Conservation (phyloP, 1,140 invertebrate species). For the Geopemphigus sp. region DNA sequence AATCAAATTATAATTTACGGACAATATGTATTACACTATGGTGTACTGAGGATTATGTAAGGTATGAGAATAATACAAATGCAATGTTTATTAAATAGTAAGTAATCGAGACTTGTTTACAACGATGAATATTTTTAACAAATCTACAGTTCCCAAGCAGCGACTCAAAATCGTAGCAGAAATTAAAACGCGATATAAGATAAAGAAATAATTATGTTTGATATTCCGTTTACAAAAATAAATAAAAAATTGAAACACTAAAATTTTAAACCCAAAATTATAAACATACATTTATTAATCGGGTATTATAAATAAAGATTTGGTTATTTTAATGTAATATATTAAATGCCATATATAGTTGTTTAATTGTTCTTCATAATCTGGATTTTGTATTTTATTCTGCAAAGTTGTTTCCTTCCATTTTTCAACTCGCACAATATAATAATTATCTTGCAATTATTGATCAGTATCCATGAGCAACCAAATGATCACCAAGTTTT, state of each 20-base stretch:
- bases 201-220: slow-evolving; percentile 44
- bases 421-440: slow-evolving; percentile 6
- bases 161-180: slow-evolving; percentile 22
- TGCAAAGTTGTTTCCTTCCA: neutral
- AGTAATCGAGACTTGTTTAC: slow-evolving; percentile 7
- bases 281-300: slow-evolving; percentile 10
- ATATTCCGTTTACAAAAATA: slow-evolving; percentile 38
- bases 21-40: neutral
- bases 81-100: slow-evolving; percentile 1
- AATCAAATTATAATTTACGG: slow-evolving; percentile 8
- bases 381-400: slow-evolving; percentile 27
- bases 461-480: slow-evolving; percentile 87
- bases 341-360: slow-evolving; percentile 45
- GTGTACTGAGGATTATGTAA: neutral
- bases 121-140: slow-evolving; percentile 31
- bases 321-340: slow-evolving; percentile 42
- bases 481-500: slow-evolving; percentile 93
- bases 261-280: slow-evolving; percentile 38
- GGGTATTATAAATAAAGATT: slow-evolving; percentile 28
- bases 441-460: slow-evolving; percentile 5
- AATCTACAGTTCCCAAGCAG: slow-evolving; percentile 45
- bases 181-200: slow-evolving; percentile 29
- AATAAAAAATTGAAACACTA: slow-evolving; percentile 34
- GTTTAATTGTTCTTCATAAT: slow-evolving; percentile 37
- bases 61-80: neutral